Base-by-base conservation (phyloP, 2,888 invertebrate species). In the Phytoseiulus persimilis region DNA sequence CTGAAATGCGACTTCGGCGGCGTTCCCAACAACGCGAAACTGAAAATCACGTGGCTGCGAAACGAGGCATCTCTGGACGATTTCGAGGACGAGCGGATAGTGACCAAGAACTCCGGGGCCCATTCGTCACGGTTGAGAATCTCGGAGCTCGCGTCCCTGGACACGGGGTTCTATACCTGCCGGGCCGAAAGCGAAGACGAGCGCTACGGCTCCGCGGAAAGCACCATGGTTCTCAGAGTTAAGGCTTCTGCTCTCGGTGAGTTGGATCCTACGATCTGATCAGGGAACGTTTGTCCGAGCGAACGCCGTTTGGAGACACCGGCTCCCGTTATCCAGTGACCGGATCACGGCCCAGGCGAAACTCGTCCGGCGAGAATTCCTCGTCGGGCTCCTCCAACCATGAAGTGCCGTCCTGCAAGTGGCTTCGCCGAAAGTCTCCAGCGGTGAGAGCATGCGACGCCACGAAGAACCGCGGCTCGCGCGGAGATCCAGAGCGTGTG, bases 11-110 rank as follows among this genome's bases (percentile, higher is more conserved):
- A 87, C 31, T 87, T 87, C 33, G 87, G 28, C 6, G 87, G 87
- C n/a, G 87, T 33, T 11, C 87, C 87, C 31, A 33, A 87, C 87
- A 33, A 33, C 33, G 87, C 33, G 2, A 31, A 32, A 45, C 9
- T 87, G 45, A 87, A n/a, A 33, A 87, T 87, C n/a, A 87, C 87
- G 32, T 87, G 87, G 87, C 33, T 87, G 32, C 32, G 87, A 33
- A 87, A 87, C 32, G 87, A 87, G 11, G 87, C 87, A 0, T 87
- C 87, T n/a, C 87, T 87, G 9, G 87, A 87, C 3, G 87, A 87
- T 23, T 87, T 39, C 87, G 87, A 87, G 0, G 87, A 87, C 23
- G 87, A 87, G 31, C 87, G 87, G 39, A 87, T 87, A 28, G 33
- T 33, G 33, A 32, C 31, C 1, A 87, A 87, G 1, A 87, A 31